Base-by-base conservation (phyloP, 2,113 vertebrate species). In the Speoplatyrhinus poulsoni region DNA sequence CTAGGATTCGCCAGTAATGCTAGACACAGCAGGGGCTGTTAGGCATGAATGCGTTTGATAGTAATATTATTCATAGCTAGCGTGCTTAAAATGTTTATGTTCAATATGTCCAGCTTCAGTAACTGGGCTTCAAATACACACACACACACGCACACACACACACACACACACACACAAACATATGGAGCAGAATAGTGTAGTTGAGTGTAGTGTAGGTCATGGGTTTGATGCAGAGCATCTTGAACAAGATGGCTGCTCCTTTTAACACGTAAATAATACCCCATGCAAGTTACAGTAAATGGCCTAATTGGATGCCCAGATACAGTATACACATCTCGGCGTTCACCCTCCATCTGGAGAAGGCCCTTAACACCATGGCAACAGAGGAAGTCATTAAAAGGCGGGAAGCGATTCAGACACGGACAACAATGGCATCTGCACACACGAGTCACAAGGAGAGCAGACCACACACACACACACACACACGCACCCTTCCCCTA, bases 401-500 rank as follows among this genome's bases (percentile, higher is more conserved):
- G 36, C 3, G 36, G 36, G 36, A 41, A 6, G 36, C 36, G 36
- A 6, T 8, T 12, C 26, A 16, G 54, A 36, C 33, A 19, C 53
- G 49, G 57, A 9, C 11, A 49, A 53, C n/a, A 4, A 26, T 26
- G 26, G 26, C 26, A 26, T 26, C 26, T 26, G 2, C 26, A 26
- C 26, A 26, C 2, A 26, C 26, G 26, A 26, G 26, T 26, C 26
- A 26, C 26, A 26, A 26, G 26, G 26, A 26, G 26, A 26, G 41
- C 12, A 8, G 46, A 13, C 13, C 32, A 47, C 36, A 41, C 33
- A 41, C 61, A 58, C 41, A 52, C 13, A 26, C 17, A 1, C 7
- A 11, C 58, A 41, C 32, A 26, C 26, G 19, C 19, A 26, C 9
- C 12, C 41, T 73, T 33, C 46, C 61, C 67, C 60, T 60, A 76